phyloP scores from a whole-genome alignment of 2,888 invertebrate genomes.

The Pyrrhosoma nymphula region DNA sequence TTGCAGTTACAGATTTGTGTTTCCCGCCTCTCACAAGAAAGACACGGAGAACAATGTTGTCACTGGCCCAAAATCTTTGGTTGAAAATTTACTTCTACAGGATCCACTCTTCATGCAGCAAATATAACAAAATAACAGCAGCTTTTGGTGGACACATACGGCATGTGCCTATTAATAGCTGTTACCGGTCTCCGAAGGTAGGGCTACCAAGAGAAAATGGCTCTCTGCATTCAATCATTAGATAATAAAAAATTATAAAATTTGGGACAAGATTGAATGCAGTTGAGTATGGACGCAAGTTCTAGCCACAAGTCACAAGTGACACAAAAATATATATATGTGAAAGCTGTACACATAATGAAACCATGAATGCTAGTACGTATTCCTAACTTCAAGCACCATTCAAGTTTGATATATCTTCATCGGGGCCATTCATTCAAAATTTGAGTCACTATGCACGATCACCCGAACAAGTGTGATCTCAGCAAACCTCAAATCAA shows the following conservation, averaged over 20 bases:
- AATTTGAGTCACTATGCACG: neutral
- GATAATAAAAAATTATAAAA: constrained; percentile 51
- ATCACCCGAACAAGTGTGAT: neutral
- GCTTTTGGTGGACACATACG: neutral
- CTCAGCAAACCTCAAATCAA: neutral
- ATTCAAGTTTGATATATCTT: neutral
- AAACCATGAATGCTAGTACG: neutral
- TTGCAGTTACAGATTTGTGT: no score
- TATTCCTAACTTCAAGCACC: constrained; percentile 62
- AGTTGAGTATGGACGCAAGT: constrained; percentile 57
- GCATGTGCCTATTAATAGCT: neutral
- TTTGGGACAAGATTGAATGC: constrained; percentile 40
- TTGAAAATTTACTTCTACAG: neutral
- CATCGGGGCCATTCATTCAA: neutral
- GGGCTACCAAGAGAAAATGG: neutral
- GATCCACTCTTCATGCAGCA: neutral
- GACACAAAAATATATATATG: constrained; percentile 17
- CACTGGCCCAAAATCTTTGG: constrained; percentile 12
- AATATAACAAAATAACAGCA: neutral
- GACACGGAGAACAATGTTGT: neutral
- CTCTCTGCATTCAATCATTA: constrained; percentile 56
- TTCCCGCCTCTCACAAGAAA: neutral
- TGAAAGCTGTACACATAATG: neutral
- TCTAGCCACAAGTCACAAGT: constrained; percentile 6
- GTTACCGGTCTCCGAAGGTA: constrained; percentile 5